These are phyloP conservation scores for Lasioglossum albipes DNA, from an alignment of 1,140 invertebrate genomes.

Conservation along the genomic window DNA sequence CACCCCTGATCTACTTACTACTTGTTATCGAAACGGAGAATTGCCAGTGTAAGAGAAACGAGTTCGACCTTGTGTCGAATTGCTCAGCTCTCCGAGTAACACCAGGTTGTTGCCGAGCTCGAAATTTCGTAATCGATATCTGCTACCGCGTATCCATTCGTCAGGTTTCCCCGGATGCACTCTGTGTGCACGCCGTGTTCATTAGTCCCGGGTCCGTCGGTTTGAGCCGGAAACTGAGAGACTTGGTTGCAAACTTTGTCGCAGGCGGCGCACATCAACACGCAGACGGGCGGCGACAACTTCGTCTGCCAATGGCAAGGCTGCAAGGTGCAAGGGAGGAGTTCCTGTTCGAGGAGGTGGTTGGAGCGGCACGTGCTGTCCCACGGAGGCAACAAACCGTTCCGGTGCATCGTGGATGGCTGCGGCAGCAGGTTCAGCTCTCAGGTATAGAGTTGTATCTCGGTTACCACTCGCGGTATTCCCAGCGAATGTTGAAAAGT, in stretches of 20 bases:
- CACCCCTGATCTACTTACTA: too few relatives aligned
- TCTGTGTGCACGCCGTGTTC: background rate
- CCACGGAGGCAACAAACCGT: conserved; percentile 96
- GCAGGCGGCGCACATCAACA: conserved; percentile 90
- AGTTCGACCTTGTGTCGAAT: background rate
- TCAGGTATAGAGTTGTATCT: conserved; percentile 83
- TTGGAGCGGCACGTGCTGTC: conserved; percentile 94
- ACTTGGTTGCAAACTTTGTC: conserved; percentile 59
- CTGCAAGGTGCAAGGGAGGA: conserved; percentile 96
- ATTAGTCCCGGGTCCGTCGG: too few relatives aligned
- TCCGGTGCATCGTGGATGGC: conserved; percentile 96
- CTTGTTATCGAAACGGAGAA: too few relatives aligned
- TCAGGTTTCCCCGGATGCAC: background rate
- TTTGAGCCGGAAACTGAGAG: background rate
- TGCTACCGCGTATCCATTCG: conserved; percentile 4
- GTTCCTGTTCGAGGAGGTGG: conserved; percentile 95
- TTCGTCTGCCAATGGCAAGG: conserved; percentile 95
- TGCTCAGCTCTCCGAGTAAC: background rate
- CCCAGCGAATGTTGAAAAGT: background rate
- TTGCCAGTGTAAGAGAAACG: background rate
- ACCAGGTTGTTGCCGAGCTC: background rate
- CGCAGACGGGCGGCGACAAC: conserved; percentile 89
- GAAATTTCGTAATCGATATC: conserved; percentile 17
- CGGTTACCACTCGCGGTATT: background rate
- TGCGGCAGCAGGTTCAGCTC: conserved; percentile 95